Conservation (phyloP, 2,113 vertebrate species). For the Thalassarche chlororhynchos region DNA sequence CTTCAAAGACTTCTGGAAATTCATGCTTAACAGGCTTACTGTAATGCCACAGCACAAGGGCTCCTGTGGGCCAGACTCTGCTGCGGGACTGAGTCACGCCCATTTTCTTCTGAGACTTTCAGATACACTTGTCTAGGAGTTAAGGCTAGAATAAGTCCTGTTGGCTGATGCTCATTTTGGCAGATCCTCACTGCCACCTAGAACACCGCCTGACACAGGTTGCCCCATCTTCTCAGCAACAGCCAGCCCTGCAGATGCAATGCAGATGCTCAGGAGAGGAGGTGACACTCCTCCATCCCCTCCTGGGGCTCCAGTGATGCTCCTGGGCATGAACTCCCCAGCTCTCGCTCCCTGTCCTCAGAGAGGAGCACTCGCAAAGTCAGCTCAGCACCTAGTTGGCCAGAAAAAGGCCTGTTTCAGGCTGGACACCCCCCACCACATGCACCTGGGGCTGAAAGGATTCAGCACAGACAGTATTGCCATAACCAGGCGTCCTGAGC, state of each 20-base stretch:
- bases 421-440: not conserved
- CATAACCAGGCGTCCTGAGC: rapidly evolving
- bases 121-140: not conserved
- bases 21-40: slow-evolving; percentile 52
- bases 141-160: not conserved
- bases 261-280: not conserved
- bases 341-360: not conserved
- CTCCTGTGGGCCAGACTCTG: not conserved
- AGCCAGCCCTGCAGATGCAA: not conserved
- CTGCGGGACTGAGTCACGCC: not conserved
- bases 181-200: not conserved
- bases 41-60: not conserved
- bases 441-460: not conserved
- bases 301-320: not conserved
- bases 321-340: not conserved
- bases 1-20: slow-evolving; percentile 59
- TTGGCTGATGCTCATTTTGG: not conserved
- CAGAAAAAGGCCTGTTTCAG: not conserved
- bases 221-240: not conserved
- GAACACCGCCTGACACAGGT: not conserved
- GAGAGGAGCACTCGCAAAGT: not conserved
- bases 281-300: not conserved
- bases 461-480: not conserved
- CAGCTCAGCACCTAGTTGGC: not conserved
- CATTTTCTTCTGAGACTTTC: not conserved